A percentile compares a stretch with the other conserved stretches of the same genome.
These are phyloP conservation scores for Folsomia candida DNA, from an alignment of 2,888 invertebrate genomes.

Conservation along the genomic window DNA sequence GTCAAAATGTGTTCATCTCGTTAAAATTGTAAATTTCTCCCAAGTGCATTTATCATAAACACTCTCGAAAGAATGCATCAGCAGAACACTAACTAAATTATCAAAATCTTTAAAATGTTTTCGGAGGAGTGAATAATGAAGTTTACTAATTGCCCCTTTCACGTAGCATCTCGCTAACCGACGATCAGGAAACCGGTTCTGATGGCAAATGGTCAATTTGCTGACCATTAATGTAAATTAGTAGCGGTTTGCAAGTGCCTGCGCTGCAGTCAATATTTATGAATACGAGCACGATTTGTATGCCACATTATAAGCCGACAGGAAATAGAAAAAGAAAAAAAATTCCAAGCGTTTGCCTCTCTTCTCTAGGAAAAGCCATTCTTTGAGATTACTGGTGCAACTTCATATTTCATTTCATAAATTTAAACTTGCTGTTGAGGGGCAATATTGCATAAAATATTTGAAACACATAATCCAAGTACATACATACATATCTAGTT, in stretches of 20 bases:
- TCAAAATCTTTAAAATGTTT: not conserved
- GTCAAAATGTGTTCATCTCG: no score
- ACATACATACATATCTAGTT: not conserved
- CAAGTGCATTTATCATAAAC: no score
- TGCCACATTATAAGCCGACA: not conserved
- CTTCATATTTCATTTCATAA: not conserved
- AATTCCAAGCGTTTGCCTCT: not conserved
- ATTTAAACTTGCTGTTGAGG: not conserved
- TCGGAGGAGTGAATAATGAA: not conserved
- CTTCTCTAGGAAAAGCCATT: not conserved
- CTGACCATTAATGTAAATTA: constrained; percentile 7
- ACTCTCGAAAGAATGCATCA: not conserved
- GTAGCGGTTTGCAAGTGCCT: not conserved
- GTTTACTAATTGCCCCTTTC: constrained; percentile 10
- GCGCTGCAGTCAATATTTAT: not conserved
- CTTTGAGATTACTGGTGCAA: not conserved
- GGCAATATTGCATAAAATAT: no score
- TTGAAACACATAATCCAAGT: not conserved
- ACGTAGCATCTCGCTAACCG: not conserved
- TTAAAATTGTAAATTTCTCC: no score
- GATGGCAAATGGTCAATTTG: constrained; percentile 2
- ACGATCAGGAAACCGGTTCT: constrained; percentile 2
- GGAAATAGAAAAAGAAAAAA: not conserved
- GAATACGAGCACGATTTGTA: no score
- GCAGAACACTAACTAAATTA: not conserved